Conservation (phyloP, 1,140 invertebrate species). For the Solenopsis invicta region DNA sequence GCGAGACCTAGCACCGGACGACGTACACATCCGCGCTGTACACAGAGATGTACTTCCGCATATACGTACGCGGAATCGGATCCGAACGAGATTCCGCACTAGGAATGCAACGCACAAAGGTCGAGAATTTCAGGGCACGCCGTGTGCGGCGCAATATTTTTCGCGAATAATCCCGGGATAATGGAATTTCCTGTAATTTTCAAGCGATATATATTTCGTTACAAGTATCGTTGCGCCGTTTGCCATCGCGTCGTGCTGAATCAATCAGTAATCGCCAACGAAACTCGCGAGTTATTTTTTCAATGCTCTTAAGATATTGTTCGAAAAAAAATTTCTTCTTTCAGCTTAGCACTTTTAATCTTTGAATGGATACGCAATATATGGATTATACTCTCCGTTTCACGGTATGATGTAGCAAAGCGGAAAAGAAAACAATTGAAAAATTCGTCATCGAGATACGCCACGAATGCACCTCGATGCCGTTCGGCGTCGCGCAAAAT, state of each 20-base stretch:
- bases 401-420: background rate
- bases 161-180: background rate
- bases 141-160: constrained; percentile 29
- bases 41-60: background rate
- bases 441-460: constrained; percentile 9
- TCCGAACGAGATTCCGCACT: constrained; percentile 41
- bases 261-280: background rate
- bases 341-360: background rate
- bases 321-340: background rate
- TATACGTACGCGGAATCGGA: constrained; percentile 48
- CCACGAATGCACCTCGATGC: constrained; percentile 22
- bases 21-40: background rate
- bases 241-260: background rate
- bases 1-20: background rate
- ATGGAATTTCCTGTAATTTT: constrained; percentile 47
- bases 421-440: background rate
- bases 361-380: background rate
- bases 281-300: background rate
- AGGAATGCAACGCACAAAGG: constrained; percentile 47
- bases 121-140: constrained; percentile 13
- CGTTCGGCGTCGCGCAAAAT: constrained; percentile 45
- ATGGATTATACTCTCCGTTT: background rate
- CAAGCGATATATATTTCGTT: constrained; percentile 14
- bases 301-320: background rate
- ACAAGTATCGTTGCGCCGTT: background rate